Base-by-base conservation (phyloP, 2,797 vertebrate genomes). In the Remorina albescens region DNA sequence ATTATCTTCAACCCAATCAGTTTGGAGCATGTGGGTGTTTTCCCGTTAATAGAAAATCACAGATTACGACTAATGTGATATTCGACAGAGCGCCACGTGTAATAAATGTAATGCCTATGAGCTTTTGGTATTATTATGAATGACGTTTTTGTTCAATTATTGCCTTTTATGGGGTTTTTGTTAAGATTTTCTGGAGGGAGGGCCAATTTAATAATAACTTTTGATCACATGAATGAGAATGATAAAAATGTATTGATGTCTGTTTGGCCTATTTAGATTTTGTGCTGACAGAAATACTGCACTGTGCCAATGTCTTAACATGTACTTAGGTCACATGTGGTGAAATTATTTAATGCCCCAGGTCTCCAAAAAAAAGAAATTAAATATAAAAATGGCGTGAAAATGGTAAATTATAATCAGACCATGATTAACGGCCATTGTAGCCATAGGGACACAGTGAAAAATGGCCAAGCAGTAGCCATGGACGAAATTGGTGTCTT, bases 1-100 rank as follows among this genome's bases (percentile, higher is more conserved):
- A 8, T 81, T 74, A 67, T 23, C 44, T 51, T 47, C 55, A 56
- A 57, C 61, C 54, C 63, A 59, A 59, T 76, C 66, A 46, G 42
- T 51, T 15, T 5, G n/a, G 32, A 56, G 41, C 15, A 9, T n/a
- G 26, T 34, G 26, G 39, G 30, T 8, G 55, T 60, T 69, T 39
- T 18, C 36, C 16, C 7, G 18, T 30, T 32, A 44, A 46, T n/a
- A 15, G 46, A 26, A 16, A 16, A 63, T 34, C 32, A 30, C 26
- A 53, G 16, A 54, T 62, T 16, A 23, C 3, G 6, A 21, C 13
- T 34, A 12, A 1, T 57, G 28, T 70, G 62, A 54, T 3, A 4
- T 37, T 55, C 1, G 2, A 21, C 7, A 25, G 50, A 46, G n/a
- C 7, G 44, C 11, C 25, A 19, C 2, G 3, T 41, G 37, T n/a